phyloP scores from a whole-genome alignment of 2,797 vertebrate genomes.

The Argentina silus region DNA sequence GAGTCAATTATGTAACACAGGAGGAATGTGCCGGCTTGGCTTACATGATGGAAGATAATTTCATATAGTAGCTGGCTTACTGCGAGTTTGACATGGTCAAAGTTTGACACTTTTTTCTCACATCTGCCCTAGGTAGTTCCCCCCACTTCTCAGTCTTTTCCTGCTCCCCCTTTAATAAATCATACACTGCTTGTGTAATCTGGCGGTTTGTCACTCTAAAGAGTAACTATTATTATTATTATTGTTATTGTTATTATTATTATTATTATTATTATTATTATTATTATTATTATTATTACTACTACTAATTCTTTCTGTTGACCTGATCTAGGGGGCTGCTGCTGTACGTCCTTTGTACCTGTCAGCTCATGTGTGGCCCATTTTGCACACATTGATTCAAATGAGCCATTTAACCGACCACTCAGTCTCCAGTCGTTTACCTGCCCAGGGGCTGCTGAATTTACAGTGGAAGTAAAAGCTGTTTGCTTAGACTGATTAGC shows the following conservation, averaged over 20 bases:
- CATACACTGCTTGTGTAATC: background rate
- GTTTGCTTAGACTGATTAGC: conserved; percentile 66
- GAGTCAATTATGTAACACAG: conserved; percentile 35
- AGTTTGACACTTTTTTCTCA: too few species aligned
- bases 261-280: too few species aligned
- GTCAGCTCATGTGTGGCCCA: background rate
- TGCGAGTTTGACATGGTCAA: background rate
- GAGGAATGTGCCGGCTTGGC: conserved; percentile 10
- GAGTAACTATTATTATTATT: too few species aligned
- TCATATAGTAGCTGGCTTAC: background rate
- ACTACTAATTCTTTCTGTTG: conserved; percentile 24
- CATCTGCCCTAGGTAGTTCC: background rate
- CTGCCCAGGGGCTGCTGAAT: conserved; percentile 29
- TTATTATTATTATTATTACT: too few species aligned
- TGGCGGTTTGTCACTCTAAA: background rate
- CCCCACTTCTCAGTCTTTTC: background rate
- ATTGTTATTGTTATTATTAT: too few species aligned
- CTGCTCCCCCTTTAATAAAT: background rate
- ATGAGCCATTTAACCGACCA: conserved; percentile 30
- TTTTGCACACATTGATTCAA: conserved; percentile 19
- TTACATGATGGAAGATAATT: conserved; percentile 24
- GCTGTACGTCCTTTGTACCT: conserved; percentile 5
- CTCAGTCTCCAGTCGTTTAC: conserved; percentile 26
- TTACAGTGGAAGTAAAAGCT: conserved; percentile 34
- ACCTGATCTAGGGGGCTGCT: background rate